These are phyloP conservation scores for Chaetogeoica ovagalla DNA, from an alignment of 2,888 invertebrate species.

Conservation along the genomic window DNA sequence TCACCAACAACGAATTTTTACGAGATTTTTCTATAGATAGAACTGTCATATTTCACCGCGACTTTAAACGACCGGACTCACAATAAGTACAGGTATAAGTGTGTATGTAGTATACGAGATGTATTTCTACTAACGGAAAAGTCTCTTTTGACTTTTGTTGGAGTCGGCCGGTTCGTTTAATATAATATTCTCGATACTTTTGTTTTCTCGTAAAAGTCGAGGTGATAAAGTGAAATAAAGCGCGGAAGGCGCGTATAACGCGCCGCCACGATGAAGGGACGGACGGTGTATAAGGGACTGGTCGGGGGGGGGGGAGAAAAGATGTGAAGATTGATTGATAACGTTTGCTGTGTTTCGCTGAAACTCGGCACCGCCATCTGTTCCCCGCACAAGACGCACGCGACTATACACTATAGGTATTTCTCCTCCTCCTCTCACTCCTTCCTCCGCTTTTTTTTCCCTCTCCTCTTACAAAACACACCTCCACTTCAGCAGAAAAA, in stretches of 20 bases:
- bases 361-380: conserved; percentile 30
- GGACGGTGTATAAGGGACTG: too few species aligned
- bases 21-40: too few species aligned
- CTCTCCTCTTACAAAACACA: background rate
- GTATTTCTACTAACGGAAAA: too few species aligned
- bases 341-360: conserved; percentile 24
- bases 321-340: conserved; percentile 47
- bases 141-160: too few species aligned
- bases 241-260: background rate
- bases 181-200: conserved; percentile 4
- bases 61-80: too few species aligned
- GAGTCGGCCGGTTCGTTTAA: background rate
- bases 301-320: background rate
- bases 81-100: too few species aligned
- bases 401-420: background rate
- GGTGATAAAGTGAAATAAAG: background rate
- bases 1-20: too few species aligned
- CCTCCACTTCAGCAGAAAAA: conserved; percentile 7
- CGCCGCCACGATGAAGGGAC: background rate
- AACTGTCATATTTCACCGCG: too few species aligned
- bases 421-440: background rate
- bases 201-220: conserved; percentile 32
- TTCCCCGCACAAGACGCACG: conserved; percentile 35
- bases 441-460: background rate
- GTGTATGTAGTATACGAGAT: too few species aligned